A percentile compares a stretch with the other conserved stretches of the same genome.
phyloP scores from a whole-genome alignment of 2,797 vertebrate species.

The Characodon lateralis region DNA sequence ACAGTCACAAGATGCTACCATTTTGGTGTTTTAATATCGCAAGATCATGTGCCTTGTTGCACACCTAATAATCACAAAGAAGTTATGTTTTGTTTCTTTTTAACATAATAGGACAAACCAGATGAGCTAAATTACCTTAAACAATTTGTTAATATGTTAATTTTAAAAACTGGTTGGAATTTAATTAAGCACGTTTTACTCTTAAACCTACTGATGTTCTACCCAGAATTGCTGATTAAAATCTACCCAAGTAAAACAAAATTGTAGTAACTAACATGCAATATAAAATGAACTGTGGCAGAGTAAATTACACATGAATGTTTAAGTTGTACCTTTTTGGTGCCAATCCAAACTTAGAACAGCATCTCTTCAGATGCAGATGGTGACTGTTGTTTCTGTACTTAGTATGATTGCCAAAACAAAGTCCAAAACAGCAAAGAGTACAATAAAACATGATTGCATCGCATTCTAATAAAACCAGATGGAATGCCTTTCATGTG shows the following conservation, averaged over 20 bases:
- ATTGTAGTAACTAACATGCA: background rate
- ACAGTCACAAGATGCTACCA: background rate
- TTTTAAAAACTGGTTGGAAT: background rate
- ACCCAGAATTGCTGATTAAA: background rate
- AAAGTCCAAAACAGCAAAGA: conserved; percentile 47
- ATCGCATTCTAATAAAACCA: conserved; percentile 71
- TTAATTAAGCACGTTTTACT: background rate
- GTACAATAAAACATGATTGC: conserved; percentile 67
- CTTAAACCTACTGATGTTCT: background rate
- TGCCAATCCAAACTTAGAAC: conserved; percentile 28
- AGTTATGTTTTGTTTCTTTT: background rate
- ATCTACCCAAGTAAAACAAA: background rate
- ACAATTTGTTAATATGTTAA: background rate
- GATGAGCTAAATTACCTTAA: background rate
- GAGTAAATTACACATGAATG: conserved; percentile 34
- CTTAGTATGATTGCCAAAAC: conserved; percentile 48
- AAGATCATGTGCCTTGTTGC: background rate
- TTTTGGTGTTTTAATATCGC: background rate
- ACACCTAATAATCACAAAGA: background rate
- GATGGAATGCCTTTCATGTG: conserved; percentile 71
- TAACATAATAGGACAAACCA: background rate
- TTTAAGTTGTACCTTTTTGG: conserved; percentile 24
- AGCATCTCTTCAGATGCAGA: conserved; percentile 51
- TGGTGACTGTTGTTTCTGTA: conserved; percentile 62
- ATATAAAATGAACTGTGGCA: conserved; percentile 1